Percentiles rank a stretch among this genome's conserved stretches.
phyloP scores from a whole-genome alignment of 2,888 invertebrate species.

The Erebia aethiops region DNA sequence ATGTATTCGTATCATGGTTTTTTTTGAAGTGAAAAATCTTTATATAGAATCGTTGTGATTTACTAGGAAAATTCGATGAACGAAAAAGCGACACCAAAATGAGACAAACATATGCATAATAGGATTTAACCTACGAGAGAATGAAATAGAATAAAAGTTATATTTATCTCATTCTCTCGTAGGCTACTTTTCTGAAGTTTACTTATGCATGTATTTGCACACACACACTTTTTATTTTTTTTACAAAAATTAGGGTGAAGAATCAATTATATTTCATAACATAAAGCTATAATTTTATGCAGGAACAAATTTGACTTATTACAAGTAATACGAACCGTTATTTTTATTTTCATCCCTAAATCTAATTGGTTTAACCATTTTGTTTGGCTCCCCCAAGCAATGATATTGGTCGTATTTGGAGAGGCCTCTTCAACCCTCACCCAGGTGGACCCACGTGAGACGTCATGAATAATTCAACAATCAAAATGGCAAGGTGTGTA shows the following conservation, averaged over 20 bases:
- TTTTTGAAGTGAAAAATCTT: too few species aligned
- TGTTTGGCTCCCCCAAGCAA: conserved; percentile 59
- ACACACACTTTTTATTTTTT: too few species aligned
- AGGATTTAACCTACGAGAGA: too few species aligned
- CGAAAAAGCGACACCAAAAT: too few species aligned
- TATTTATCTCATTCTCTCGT: too few species aligned
- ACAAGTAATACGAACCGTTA: conserved; percentile 53
- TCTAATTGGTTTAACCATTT: conserved; percentile 72
- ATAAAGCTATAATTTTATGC: conserved; percentile 49
- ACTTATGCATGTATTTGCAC: too few species aligned
- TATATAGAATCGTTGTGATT: too few species aligned
- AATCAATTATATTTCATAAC: conserved; percentile 20
- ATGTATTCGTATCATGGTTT: too few species aligned
- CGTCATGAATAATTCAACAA: conserved; percentile 80
- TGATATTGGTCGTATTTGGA: conserved; percentile 61
- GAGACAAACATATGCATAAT: too few species aligned
- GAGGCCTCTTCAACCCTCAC: conserved; percentile 58
- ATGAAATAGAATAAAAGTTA: too few species aligned
- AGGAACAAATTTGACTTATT: conserved; percentile 51
- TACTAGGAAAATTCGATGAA: too few species aligned
- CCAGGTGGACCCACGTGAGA: conserved; percentile 68
- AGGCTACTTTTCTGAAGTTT: too few species aligned
- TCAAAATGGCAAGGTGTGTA: conserved; percentile 78
- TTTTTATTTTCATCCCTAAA: conserved; percentile 61
- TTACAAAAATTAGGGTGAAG: neutral